Evolutionary conservation across 2,888 invertebrate species (phyloP).

Genomic region (Heliconius aoede): DNA sequence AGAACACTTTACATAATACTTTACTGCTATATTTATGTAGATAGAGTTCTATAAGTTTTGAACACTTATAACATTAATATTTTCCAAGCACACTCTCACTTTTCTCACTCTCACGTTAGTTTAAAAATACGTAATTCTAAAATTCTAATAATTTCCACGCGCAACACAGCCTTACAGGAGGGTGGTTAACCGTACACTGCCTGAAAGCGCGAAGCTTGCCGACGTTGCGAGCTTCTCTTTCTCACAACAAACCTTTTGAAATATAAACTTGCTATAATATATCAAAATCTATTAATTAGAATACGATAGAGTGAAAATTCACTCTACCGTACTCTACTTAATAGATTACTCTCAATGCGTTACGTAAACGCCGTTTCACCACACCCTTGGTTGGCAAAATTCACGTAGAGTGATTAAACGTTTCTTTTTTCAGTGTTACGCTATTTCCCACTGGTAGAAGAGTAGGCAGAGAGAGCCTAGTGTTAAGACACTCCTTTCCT

Average conservation of each 20-base stretch:
- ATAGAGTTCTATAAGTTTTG: neutral
- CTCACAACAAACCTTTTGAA: conserved; percentile 47
- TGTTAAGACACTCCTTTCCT: no score
- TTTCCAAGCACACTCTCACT: conserved; percentile 27
- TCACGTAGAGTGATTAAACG: conserved; percentile 16
- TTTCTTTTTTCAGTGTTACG: no score
- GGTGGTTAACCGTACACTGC: conserved; percentile 47
- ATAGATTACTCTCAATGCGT: conserved; percentile 20
- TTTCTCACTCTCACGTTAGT: conserved; percentile 35
- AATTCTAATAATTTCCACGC: conserved; percentile 23
- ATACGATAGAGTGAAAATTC: conserved; percentile 40
- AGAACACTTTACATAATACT: conserved; percentile 1
- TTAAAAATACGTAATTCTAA: conserved; percentile 28
- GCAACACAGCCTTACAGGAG: conserved; percentile 32
- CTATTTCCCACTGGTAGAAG: no score
- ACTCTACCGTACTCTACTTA: conserved; percentile 15
- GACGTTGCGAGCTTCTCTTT: conserved; percentile 48
- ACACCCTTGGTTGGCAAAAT: conserved; percentile 27
- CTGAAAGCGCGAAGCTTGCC: conserved; percentile 46
- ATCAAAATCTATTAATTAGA: conserved; percentile 45
- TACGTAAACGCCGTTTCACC: conserved; percentile 26
- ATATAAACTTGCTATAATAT: conserved; percentile 48
- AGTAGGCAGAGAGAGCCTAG: no score
- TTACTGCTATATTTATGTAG: neutral
- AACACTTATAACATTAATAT: neutral